Evolutionary conservation across 2,888 invertebrate species (phyloP), one percentile per base, ranked within the genome.

Genomic region (Rugalucina vietnamica): DNA sequence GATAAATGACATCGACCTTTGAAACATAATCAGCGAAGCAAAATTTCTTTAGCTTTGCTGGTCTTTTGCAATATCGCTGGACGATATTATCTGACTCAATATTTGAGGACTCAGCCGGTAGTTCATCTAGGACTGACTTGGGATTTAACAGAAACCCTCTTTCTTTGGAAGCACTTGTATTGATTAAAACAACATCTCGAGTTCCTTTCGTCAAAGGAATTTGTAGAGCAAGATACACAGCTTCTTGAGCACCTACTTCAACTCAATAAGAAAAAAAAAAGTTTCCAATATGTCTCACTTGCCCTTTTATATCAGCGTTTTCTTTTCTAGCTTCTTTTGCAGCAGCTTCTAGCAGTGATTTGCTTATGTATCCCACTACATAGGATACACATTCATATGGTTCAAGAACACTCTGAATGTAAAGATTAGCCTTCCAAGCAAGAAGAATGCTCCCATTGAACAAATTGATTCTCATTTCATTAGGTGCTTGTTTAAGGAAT

Each of bases 171-270:
- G 74, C 49, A 72, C 84, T 82, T 49, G 88, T 88, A 34, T 87
- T 87, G 0, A 88, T 81, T 49, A 88, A 86, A 18, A 86, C 83
- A 27, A 90, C 85, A 76, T 84, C 80, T 74, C 87, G 79, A 12
- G 82, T 82, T 37, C 84, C 29, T 57, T 80, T 81, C 18, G 85
- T 82, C 14, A 90, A 71, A 37, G 88, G 88, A 79, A 89, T 86
- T 76, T 89, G 88, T 27, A 89, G 75, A 1, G 82, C 75, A 21
- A 90, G 65, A 76, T 90, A 90, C 10, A 80, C 82, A 21, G 87
- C 88, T 76, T 91, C 90, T 85, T 90, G 90, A 1, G 90, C 90
- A 57, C 84, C 79, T 0, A 90, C 74, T 82, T 91, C 90, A 1
- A 72, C 72, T 39, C 60, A 24, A 36, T 72, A 88, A 24, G 81